Evolutionary conservation across 2,113 vertebrate genomes (phyloP).

Genomic region (Trochalopteron elliotii): DNA sequence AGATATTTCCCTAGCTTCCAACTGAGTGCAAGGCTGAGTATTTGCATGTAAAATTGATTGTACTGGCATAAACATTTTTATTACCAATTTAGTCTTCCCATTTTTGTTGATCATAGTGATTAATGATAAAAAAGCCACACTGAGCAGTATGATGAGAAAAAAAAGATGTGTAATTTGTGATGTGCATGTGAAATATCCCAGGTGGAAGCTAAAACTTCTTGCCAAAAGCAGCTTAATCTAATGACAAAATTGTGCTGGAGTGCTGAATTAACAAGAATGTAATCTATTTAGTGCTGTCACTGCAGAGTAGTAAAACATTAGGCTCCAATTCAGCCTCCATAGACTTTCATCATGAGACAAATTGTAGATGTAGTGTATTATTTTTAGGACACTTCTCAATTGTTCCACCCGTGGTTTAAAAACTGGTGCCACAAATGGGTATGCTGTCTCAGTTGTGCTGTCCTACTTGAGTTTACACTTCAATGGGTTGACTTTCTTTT

Average conservation of each 20-base stretch:
- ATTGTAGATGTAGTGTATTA: background rate
- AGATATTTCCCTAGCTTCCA: background rate
- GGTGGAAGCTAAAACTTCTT: conserved; percentile 2
- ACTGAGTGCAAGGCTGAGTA: background rate
- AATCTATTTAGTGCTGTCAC: conserved; percentile 7
- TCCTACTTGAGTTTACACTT: background rate
- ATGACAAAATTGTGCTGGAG: background rate
- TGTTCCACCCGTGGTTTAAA: background rate
- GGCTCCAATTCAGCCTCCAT: background rate
- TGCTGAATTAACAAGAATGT: conserved; percentile 25
- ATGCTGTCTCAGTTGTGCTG: background rate
- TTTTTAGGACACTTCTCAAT: background rate
- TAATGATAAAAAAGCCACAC: background rate
- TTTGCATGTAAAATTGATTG: background rate
- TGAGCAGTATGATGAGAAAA: background rate
- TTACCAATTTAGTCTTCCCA: background rate
- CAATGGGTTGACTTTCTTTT: background rate
- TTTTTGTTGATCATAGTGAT: conserved; percentile 3
- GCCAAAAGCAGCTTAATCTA: background rate
- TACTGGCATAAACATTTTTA: background rate
- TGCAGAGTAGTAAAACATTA: background rate
- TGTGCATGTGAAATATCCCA: background rate
- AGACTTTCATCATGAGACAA: background rate
- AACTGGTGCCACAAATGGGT: background rate
- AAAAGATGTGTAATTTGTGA: background rate